These are phyloP conservation scores for Sminthurinus signatus DNA, from an alignment of 1,140 invertebrate species.

Conservation along the genomic window DNA sequence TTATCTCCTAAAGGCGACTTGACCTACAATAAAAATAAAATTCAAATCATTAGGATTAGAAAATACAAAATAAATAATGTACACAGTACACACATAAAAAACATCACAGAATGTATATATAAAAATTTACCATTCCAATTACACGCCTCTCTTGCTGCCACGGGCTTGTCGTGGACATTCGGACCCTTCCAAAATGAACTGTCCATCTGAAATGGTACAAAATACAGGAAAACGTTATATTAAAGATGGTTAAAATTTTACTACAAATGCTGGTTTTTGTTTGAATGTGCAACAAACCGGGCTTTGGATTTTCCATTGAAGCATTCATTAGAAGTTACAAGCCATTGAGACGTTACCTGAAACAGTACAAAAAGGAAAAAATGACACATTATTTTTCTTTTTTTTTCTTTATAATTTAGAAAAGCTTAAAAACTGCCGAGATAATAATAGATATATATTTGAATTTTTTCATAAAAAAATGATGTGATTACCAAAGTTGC, in stretches of 20 bases:
- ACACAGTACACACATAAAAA: background rate
- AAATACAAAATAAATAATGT: background rate
- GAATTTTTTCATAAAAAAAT: too few species aligned
- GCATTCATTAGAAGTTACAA: conserved; percentile 79
- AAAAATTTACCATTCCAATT: conserved; percentile 77
- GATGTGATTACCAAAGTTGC: conserved; percentile 70
- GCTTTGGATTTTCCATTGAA: conserved; percentile 79
- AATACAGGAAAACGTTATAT: background rate
- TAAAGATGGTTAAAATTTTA: background rate
- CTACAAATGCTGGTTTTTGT: conserved; percentile 42
- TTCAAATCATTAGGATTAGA: background rate
- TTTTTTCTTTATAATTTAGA: too few species aligned
- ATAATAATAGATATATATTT: too few species aligned
- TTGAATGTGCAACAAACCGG: too few species aligned
- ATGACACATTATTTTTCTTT: too few species aligned
- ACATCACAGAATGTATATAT: background rate
- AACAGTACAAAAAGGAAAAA: conserved; percentile 49
- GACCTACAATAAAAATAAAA: too few species aligned
- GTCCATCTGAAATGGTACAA: too few species aligned
- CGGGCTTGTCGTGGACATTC: conserved; percentile 66
- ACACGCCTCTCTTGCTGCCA: conserved; percentile 81
- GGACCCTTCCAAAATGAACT: conserved; percentile 45
- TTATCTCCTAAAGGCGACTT: conserved; percentile 83
- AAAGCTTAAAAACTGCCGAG: too few species aligned
- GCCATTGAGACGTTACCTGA: conserved; percentile 65